These are phyloP conservation scores for Haliclona indistincta DNA, from an alignment of 37 sponge, comb jelly and placozoan species.

Conservation along the genomic window DNA sequence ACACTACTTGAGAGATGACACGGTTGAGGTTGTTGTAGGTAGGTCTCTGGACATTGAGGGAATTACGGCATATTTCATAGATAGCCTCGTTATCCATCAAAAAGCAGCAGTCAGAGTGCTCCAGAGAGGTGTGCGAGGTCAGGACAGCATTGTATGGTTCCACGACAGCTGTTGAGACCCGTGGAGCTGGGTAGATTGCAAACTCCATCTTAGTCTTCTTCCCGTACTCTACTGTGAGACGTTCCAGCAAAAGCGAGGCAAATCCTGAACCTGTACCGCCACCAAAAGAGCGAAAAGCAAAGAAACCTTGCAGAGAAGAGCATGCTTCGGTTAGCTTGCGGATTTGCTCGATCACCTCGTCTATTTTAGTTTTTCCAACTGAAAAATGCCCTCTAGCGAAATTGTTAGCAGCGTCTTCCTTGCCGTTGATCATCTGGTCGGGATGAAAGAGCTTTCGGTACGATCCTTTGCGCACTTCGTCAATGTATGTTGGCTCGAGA, in stretches of 20 bases:
- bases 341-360: constrained; percentile 79
- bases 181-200: constrained; percentile 96
- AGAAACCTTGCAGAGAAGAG: constrained; percentile 88
- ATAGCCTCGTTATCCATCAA: constrained; percentile 99
- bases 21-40: constrained; percentile 95
- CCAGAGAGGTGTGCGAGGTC: constrained; percentile 96
- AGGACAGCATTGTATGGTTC: constrained; percentile 99
- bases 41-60: constrained; percentile 94
- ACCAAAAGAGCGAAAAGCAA: constrained; percentile 95
- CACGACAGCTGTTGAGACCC: constrained; percentile 94
- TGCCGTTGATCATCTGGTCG: constrained; percentile 92
- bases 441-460: constrained; percentile 93
- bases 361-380: constrained; percentile 87
- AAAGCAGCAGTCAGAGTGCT: constrained; percentile 98
- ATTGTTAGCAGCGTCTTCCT: constrained; percentile 98
- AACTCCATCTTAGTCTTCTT: constrained; percentile 98
- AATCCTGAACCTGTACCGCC: constrained; percentile 99
- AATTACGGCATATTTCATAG: constrained; percentile 93
- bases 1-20: constrained; percentile 91
- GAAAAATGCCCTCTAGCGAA: constrained; percentile 96
- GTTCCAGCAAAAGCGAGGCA: constrained; percentile 93
- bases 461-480: constrained; percentile 86
- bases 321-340: constrained; percentile 94
- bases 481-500: constrained; percentile 85
- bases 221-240: constrained; percentile 96